Percentiles rank a stretch among this genome's conserved stretches.
Evolutionary conservation across 2,888 invertebrate species (phyloP).

Genomic region (Cephalotes varians): DNA sequence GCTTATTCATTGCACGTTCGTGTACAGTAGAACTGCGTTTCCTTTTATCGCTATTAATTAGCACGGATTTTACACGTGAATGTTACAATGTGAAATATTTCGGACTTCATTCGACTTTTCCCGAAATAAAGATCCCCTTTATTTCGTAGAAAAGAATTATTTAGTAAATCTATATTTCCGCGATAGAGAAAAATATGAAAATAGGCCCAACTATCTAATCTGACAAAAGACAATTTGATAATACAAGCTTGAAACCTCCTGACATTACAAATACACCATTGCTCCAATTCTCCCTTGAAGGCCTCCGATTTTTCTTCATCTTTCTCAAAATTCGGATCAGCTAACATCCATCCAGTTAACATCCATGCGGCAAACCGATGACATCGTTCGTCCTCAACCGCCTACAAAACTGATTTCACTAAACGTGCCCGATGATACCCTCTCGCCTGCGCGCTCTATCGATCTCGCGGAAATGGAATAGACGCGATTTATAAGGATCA

Average conservation of each 20-base stretch:
- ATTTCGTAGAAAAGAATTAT: background rate
- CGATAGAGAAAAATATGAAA: background rate
- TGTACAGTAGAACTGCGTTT: constrained; percentile 29
- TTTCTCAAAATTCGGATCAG: background rate
- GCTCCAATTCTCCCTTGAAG: background rate
- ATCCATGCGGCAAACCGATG: background rate
- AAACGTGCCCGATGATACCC: background rate
- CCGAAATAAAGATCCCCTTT: background rate
- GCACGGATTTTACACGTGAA: constrained; percentile 16
- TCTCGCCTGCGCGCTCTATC: background rate
- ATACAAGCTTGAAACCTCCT: background rate
- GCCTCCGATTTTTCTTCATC: background rate
- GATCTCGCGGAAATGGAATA: constrained; percentile 1
- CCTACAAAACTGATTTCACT: constrained; percentile 16
- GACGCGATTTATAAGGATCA: constrained; percentile 10
- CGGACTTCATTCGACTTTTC: background rate
- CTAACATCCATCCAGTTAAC: background rate
- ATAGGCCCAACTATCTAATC: background rate
- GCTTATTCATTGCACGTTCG: constrained; percentile 45
- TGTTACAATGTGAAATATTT: constrained; percentile 19
- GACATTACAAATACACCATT: background rate
- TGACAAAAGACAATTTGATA: background rate
- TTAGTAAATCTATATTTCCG: background rate
- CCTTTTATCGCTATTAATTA: constrained; percentile 64
- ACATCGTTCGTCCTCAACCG: background rate